phyloP scores from a whole-genome alignment of 53 echinoderm and acorn worm genomes.

The Echinarachnius parma region DNA sequence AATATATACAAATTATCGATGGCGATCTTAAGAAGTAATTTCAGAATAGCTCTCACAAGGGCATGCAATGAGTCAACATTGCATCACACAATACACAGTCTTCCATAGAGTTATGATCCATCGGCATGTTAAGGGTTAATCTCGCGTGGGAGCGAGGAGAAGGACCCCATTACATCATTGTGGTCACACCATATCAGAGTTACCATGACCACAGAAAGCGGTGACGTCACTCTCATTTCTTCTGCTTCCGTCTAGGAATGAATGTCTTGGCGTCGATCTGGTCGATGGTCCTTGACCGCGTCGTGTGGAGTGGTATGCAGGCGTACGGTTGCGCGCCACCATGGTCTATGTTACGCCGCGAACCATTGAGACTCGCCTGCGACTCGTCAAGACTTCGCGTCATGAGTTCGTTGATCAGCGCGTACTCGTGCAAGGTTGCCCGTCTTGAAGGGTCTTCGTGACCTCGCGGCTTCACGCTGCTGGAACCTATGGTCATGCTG shows the following conservation, averaged over 20 bases:
- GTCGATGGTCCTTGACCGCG: conserved; percentile 20
- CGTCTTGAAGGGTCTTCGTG: background rate
- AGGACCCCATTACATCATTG: no score
- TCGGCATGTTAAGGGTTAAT: no score
- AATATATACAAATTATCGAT: no score
- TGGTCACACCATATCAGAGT: no score
- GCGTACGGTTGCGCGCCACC: conserved; percentile 12
- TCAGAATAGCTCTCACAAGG: no score
- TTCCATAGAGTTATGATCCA: no score
- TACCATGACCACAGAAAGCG: no score
- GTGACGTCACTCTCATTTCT: background rate
- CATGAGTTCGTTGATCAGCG: conserved; percentile 12
- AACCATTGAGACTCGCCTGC: background rate
- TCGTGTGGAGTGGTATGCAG: conserved; percentile 10
- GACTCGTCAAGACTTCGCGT: background rate
- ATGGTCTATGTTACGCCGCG: no score
- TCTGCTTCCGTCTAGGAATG: conserved; percentile 24
- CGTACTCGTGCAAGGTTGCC: background rate
- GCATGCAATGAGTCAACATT: no score
- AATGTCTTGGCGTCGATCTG: conserved; percentile 20
- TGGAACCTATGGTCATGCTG: background rate
- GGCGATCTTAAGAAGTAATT: no score
- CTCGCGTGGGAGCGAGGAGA: no score
- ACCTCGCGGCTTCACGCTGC: background rate
- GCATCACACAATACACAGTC: no score